Percentiles rank a stretch among this genome's conserved stretches.
Conservation (phyloP, 2,113 vertebrate genomes). For the Perognathus longimembris region DNA sequence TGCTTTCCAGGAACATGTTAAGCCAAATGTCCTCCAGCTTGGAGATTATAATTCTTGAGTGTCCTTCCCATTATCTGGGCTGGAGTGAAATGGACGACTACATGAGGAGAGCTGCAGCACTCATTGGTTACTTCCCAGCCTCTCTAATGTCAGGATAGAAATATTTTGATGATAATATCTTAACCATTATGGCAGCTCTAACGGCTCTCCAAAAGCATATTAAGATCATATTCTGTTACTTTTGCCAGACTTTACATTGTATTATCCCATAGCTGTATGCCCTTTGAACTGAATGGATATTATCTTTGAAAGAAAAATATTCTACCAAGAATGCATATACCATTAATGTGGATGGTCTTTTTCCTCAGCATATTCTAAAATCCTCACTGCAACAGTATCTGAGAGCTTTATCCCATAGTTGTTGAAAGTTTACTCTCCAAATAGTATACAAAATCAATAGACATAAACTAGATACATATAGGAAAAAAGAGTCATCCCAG, state of each 20-base stretch:
- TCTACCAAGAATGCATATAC: neutral
- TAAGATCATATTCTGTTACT: neutral
- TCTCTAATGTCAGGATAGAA: constrained; percentile 1
- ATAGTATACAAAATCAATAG: neutral
- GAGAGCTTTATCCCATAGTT: neutral
- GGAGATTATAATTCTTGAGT: neutral
- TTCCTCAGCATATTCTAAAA: too few species aligned
- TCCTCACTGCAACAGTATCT: too few species aligned
- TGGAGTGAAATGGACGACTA: neutral
- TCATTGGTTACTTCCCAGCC: neutral
- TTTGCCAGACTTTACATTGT: constrained; percentile 24
- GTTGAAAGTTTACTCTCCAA: neutral
- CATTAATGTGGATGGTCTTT: neutral
- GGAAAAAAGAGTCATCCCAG: neutral
- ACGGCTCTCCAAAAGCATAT: neutral
- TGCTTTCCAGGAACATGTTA: neutral
- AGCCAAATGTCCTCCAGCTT: neutral
- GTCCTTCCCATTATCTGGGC: neutral
- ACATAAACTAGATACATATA: neutral
- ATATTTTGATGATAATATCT: constrained; percentile 24
- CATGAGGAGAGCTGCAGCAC: neutral
- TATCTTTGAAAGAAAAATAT: neutral
- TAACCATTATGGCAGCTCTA: neutral
- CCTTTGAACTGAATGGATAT: neutral
- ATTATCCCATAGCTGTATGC: neutral